Evolutionary conservation across 2,113 vertebrate genomes (phyloP), one percentile per base, ranked within the genome.

Genomic region (Polyodon spathula): DNA sequence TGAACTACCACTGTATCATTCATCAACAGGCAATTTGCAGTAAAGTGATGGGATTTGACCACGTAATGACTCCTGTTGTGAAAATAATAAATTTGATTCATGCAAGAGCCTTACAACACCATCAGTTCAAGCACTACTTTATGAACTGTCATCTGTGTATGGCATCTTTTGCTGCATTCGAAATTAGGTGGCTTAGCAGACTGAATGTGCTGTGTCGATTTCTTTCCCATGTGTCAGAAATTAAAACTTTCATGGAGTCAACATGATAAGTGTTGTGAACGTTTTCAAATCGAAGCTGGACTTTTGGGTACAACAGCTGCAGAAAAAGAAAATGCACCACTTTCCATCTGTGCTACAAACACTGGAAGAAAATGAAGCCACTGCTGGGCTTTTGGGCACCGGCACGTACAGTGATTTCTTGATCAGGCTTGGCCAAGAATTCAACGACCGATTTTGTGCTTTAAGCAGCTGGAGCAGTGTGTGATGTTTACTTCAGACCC

Each of bases 161-260:
- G 59, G 46, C 4, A 51, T 52, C 59, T 60, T 17, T 17, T 51
- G 8, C 44, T 46, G 8, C 44, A 15, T 27, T 51, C 46, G 43
- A 50, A 37, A 40, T 60, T 10, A 57, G 64, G 37, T 66, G 59
- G 59, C 39, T 66, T 11, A 66, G 55, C 41, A 42, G 48, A 6
- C 46, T 55, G n/a, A 65, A 53, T 8, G 12, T 55, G 56, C 54
- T 59, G 16, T 54, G 63, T 5, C 6, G 6, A 14, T 64, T 70
- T 37, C 16, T 64, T 57, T 63, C 48, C 15, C 40, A 61, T 40
- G 48, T 40, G 51, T 40, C 16, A 37, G 58, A 62, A 64, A 59
- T 61, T 46, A 61, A 52, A 39, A 46, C 59, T 61, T 61, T 61
- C n/a, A n/a, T n/a, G n/a, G n/a, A n/a, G 42, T 3, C 1, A 3